Evolutionary conservation across 2,888 invertebrate genomes (phyloP), one percentile per base, ranked within the genome.

Genomic region (Helleia helle): DNA sequence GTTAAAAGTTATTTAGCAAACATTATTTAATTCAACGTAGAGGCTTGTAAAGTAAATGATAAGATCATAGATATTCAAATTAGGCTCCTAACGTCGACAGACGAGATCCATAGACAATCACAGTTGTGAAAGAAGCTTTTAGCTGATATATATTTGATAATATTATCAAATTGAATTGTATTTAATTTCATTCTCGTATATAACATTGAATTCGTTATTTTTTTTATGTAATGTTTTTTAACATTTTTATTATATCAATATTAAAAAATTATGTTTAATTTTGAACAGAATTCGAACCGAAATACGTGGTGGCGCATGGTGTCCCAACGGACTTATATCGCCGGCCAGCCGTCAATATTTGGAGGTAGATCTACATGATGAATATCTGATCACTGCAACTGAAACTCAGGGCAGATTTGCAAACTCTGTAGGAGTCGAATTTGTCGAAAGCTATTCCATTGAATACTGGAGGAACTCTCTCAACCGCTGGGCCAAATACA

Each of bases 331-430:
- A 1, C 89, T 92, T 59, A 93, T 95, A 54, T 88, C 90, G 52
- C 88, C 90, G 40, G 88, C 89, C 42, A 89, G 92, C 43, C 89
- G 92, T 8, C 95, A 96, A 66, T 96, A 90, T 71, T 83, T 96
- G 36, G 94, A 96, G 71, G 88, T 94, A 38, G 91, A 95, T 62
- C 86, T 96, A 29, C 87, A 86, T 12, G 87, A 86, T 42, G 88
- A 92, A 58, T 92, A 92, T 67, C 85, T 95, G 56, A 90, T 96
- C 59, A 94, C 95, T 1, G 91, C 89, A 74, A 91, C 92, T 0
- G 95, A 95, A 64, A 94, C 95, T 1, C 96, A 96, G 68, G 96
- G 96, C 12, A 88, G 96, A 36, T 96, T 94, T 63, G 96, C 95
- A 13, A 95, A 95, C 65, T 95, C 96, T 1, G 90, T 94, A 52